Percentiles rank a stretch among this genome's conserved stretches.
phyloP scores from a whole-genome alignment of 2,888 invertebrate genomes.

The Dusona sp. region DNA sequence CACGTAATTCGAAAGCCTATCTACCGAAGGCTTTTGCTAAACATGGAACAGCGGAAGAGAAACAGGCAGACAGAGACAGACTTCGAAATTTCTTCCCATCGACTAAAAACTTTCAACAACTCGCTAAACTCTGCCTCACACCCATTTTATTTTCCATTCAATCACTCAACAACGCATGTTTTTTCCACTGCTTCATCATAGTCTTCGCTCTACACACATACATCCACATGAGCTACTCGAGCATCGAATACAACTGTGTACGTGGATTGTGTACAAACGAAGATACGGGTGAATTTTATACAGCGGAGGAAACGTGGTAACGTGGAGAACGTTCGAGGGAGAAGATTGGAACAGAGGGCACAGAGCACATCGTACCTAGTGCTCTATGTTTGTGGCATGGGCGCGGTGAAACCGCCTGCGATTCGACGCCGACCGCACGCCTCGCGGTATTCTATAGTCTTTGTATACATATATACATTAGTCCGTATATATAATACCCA shows the following conservation, averaged over 20 bases:
- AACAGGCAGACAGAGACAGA: slow-evolving; percentile 3
- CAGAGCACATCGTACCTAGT: slow-evolving; percentile 36
- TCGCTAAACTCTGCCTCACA: slow-evolving; percentile 35
- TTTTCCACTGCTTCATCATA: not conserved
- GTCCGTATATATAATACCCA: not conserved
- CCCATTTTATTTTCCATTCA: slow-evolving; percentile 58
- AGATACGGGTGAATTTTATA: slow-evolving; percentile 3
- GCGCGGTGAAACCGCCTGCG: slow-evolving; percentile 64
- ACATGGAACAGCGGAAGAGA: not conserved
- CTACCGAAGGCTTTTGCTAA: slow-evolving; percentile 13
- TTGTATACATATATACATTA: not conserved
- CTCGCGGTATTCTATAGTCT: slow-evolving; percentile 40
- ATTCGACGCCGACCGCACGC: slow-evolving; percentile 61
- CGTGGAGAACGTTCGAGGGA: slow-evolving; percentile 45
- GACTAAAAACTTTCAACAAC: not conserved
- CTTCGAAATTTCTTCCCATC: not conserved
- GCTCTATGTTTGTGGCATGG: slow-evolving; percentile 54
- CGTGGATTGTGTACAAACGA: slow-evolving; percentile 26
- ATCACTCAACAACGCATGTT: slow-evolving; percentile 44
- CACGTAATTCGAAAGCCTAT: slow-evolving; percentile 55
- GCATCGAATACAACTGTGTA: slow-evolving; percentile 1
- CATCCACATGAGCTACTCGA: not conserved
- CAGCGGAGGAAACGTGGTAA: slow-evolving; percentile 13
- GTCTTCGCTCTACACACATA: not conserved
- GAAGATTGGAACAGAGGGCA: slow-evolving; percentile 34